Evolutionary conservation across 1,140 invertebrate genomes (phyloP).

Genomic region (Akabosia matsudoensis): DNA sequence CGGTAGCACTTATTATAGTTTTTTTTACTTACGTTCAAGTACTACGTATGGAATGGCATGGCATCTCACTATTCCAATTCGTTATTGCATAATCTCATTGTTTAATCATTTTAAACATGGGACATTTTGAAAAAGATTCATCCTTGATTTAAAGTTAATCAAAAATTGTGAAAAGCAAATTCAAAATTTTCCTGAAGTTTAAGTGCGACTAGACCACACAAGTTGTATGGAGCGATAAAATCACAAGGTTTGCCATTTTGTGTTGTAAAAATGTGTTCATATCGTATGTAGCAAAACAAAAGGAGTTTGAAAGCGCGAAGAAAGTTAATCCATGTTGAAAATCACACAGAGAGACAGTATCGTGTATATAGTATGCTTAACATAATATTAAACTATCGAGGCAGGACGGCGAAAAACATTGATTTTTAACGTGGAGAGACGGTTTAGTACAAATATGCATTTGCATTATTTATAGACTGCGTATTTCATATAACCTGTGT

Average conservation of each 20-base stretch:
- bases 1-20: neutral
- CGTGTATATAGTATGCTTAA: neutral
- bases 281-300: neutral
- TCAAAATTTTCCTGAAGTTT: too few species aligned
- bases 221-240: too few species aligned
- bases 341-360: neutral
- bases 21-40: neutral
- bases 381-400: neutral
- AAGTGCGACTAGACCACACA: too few species aligned
- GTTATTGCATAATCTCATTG: neutral
- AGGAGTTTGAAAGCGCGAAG: neutral
- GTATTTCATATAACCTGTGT: too few species aligned
- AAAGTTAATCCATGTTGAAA: neutral
- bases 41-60: neutral
- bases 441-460: conserved; percentile 4
- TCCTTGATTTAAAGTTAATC: too few species aligned
- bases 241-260: too few species aligned
- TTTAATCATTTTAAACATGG: neutral
- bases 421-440: conserved; percentile 14
- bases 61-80: neutral
- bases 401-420: conserved; percentile 21
- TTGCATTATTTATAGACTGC: too few species aligned
- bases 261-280: too few species aligned
- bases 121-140: too few species aligned
- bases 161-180: too few species aligned